Evolutionary conservation across 2,888 invertebrate species (phyloP), one percentile per base, ranked within the genome.

Genomic region (Onchidella celtica): DNA sequence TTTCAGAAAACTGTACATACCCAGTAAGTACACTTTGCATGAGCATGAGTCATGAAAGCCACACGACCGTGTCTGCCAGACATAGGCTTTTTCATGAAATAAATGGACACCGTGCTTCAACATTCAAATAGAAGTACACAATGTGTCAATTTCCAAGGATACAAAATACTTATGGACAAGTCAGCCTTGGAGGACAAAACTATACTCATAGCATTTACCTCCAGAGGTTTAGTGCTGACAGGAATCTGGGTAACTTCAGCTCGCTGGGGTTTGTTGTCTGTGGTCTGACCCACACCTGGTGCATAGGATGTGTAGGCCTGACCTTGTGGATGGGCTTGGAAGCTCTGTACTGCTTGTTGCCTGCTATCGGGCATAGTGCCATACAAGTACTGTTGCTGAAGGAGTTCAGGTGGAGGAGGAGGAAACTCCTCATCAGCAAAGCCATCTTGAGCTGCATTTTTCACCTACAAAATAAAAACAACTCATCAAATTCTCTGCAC

Each of bases 301-400:
- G 88, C 86, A 73, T 88, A 90, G 21, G 87, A 85, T 0, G 85
- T 81, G 68, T 81, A 82, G 63, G 83, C 83, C 69, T 87, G 87
- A 57, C 88, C 87, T 65, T 88, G 86, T n/a, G 88, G 83, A 63
- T 84, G 83, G 14, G 87, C 87, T 57, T 87, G 78, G 40, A 83
- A 85, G 76, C 86, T 84, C 77, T 87, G 88, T 24, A 88, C 85
- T 6, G 88, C 89, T 79, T 88, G 89, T 75, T 89, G 89, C 29
- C 87, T 79, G 75, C 87, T 86, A 83, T 88, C 88, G 1, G 90
- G 91, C n/a, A 90, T 87, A 6, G 87, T 88, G 47, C 90, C 91
- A 69, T 91, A 90, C 82, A 90, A 84, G 80, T 89, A 90, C 84
- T 91, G 90, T 82, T 90, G 91, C 81, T 90, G 90, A 4, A 90